A percentile compares a stretch with the other conserved stretches of the same genome.
Evolutionary conservation across 2,888 invertebrate species (phyloP).

Genomic region (Himalopsyche kuldschensis): DNA sequence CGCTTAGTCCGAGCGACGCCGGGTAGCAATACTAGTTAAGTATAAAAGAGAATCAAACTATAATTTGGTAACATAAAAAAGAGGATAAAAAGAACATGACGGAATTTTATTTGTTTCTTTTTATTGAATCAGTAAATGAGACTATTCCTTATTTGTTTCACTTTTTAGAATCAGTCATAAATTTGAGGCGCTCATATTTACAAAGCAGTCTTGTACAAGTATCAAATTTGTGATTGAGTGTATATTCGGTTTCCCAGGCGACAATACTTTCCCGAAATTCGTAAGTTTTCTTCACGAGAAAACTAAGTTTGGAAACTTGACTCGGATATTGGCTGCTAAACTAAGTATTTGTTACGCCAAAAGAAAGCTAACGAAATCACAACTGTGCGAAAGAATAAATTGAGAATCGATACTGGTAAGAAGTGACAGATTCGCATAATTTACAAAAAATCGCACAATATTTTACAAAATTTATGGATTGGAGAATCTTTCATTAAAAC

Average conservation of each 20-base stretch:
- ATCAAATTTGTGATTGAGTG: not conserved
- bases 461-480: not conserved
- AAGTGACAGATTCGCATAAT: not conserved
- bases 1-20: no score
- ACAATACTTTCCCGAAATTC: constrained; percentile 24
- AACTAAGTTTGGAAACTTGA: constrained; percentile 16
- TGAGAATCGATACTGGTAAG: not conserved
- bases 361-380: constrained; percentile 6
- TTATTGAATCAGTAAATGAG: no score
- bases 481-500: no score
- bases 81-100: no score
- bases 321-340: constrained; percentile 17
- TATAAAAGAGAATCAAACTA: no score
- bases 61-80: no score
- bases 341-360: not conserved
- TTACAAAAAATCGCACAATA: not conserved
- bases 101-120: no score
- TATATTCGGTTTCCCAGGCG: constrained; percentile 15
- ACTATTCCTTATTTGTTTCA: no score
- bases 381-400: not conserved
- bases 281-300: constrained; percentile 15
- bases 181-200: not conserved
- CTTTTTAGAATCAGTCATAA: no score
- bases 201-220: not conserved
- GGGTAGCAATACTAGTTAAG: no score